These are phyloP conservation scores for Muscicapa striata DNA, from an alignment of 2,797 vertebrate species.

Conservation along the genomic window DNA sequence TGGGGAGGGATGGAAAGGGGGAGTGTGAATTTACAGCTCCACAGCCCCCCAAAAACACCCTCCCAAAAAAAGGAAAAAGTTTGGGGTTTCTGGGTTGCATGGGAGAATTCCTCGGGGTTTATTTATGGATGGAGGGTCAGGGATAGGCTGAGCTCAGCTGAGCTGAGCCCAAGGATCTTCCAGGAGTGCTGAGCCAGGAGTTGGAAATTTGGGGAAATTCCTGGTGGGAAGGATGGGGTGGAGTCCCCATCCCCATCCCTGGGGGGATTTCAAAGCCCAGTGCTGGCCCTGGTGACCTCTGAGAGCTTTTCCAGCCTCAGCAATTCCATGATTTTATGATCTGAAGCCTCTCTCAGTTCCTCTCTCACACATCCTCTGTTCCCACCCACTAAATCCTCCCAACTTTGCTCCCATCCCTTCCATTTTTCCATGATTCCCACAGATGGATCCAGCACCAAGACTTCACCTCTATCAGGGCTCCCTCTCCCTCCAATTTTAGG, in stretches of 20 bases:
- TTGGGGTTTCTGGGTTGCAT: not conserved
- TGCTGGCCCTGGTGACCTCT: not conserved
- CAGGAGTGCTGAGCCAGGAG: too few relatives aligned
- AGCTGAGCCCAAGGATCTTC: too few relatives aligned
- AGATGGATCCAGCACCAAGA: too few relatives aligned
- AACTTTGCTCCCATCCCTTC: too few relatives aligned
- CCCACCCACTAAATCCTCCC: too few relatives aligned
- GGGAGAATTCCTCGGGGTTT: not conserved
- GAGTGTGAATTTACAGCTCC: not conserved
- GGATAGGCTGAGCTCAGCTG: too few relatives aligned
- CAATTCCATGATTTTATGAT: too few relatives aligned
- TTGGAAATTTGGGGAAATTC: too few relatives aligned
- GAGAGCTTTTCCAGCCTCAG: not conserved
- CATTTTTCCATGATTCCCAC: not conserved
- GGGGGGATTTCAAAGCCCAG: not conserved
- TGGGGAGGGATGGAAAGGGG: not conserved
- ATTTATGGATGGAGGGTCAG: not conserved
- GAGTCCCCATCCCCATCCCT: not conserved
- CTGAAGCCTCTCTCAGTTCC: too few relatives aligned
- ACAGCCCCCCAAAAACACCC: not conserved
- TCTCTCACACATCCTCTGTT: too few relatives aligned
- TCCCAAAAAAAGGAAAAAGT: not conserved
- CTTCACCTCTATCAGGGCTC: too few relatives aligned
- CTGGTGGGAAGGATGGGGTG: too few relatives aligned
- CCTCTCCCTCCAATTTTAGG: not conserved